Percentiles rank a stretch among this genome's conserved stretches.
Conservation (phyloP, 2,888 invertebrate species). For the Hyposoter didymator region DNA sequence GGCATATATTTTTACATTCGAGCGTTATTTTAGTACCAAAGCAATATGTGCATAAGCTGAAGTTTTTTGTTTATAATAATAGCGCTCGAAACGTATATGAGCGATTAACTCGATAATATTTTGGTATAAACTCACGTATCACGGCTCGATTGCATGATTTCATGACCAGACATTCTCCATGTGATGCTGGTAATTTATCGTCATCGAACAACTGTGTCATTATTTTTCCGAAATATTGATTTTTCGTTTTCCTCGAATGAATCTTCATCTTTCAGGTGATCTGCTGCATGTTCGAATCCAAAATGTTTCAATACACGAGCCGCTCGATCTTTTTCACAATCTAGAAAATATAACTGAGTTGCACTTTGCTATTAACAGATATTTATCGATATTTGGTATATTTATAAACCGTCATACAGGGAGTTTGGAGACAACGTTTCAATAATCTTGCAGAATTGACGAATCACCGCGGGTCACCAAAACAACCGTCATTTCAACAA, state of each 20-base stretch:
- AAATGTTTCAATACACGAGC: background rate
- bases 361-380: conserved; percentile 31
- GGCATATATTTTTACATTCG: background rate
- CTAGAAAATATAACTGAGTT: background rate
- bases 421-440: conserved; percentile 27
- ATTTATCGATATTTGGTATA: conserved; percentile 42
- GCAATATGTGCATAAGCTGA: background rate
- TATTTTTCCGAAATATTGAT: background rate
- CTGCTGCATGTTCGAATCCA: background rate
- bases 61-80: background rate
- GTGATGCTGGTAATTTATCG: background rate
- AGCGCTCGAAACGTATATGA: background rate
- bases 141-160: background rate
- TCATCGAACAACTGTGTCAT: conserved; percentile 4
- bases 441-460: conserved; percentile 9
- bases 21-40: background rate
- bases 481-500: conserved; percentile 13
- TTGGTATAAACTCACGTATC: background rate
- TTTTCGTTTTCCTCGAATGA: background rate
- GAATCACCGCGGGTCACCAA: conserved; percentile 13
- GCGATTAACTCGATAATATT: background rate
- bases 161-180: background rate
- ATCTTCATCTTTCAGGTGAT: background rate
- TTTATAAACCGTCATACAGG: conserved; percentile 36
- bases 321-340: background rate